Percentiles rank a stretch among this genome's conserved stretches.
These are phyloP conservation scores for Ceraclea dissimilis DNA, from an alignment of 2,888 invertebrate species.

Conservation along the genomic window DNA sequence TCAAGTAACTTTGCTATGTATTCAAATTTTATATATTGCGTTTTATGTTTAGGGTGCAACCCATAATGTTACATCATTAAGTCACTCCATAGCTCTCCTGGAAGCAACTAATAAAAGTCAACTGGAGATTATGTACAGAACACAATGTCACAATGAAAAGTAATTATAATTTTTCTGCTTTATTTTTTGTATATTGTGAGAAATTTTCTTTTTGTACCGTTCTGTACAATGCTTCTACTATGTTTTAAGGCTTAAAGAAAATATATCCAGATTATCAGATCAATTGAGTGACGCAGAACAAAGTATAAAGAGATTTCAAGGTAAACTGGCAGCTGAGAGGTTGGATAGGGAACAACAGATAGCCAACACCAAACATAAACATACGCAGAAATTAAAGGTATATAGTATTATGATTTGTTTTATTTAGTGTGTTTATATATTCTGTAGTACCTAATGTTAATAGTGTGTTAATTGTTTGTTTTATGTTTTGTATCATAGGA, in stretches of 20 bases:
- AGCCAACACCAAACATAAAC: slow-evolving; percentile 40
- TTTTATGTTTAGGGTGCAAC: slow-evolving; percentile 39
- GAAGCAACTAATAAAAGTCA: slow-evolving; percentile 44
- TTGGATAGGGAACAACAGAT: slow-evolving; percentile 41
- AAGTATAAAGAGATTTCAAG: slow-evolving; percentile 39
- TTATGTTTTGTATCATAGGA: slow-evolving; percentile 32
- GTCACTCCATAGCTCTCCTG: slow-evolving; percentile 42
- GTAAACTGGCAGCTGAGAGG: slow-evolving; percentile 43
- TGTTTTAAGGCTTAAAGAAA: slow-evolving; percentile 37
- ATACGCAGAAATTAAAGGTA: slow-evolving; percentile 37
- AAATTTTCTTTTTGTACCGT: too few species aligned
- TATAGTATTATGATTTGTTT: too few species aligned
- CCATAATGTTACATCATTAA: slow-evolving; percentile 43
- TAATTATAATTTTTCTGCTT: slow-evolving; percentile 25
- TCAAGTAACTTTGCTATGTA: too few species aligned
- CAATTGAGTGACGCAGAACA: slow-evolving; percentile 43
- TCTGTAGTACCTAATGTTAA: not conserved
- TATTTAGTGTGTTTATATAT: not conserved
- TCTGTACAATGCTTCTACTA: too few species aligned
- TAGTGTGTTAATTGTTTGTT: not conserved
- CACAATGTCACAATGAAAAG: slow-evolving; percentile 46
- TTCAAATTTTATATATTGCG: too few species aligned
- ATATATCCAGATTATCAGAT: slow-evolving; percentile 40
- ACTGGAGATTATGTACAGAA: slow-evolving; percentile 43
- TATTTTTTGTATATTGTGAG: too few species aligned